Base-by-base conservation (phyloP, 2,113 vertebrate species). In the Amblyornis subalaris region DNA sequence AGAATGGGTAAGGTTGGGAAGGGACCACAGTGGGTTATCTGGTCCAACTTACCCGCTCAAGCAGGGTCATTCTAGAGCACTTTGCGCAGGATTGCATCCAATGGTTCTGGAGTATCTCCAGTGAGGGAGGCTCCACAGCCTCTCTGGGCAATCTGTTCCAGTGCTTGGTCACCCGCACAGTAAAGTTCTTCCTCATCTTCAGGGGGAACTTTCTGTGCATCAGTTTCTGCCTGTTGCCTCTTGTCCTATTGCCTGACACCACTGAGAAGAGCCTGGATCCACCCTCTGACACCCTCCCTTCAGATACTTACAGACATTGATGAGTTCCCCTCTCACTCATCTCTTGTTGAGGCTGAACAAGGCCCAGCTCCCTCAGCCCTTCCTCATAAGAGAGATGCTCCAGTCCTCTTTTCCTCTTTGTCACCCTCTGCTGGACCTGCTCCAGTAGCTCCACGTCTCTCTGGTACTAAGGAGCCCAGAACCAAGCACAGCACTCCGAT, bases 141-240 rank as follows among this genome's bases (percentile, higher is more conserved):
- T 54, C 20, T 31, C 20, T 28, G 13, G n/a, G 29, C 29, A 70
- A n/a, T 1, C 73, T 47, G 40, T 24, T 24, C 10, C 4, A 3
- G n/a, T 25, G 16, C 9, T 1, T 0, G 0, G 10, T 47, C 6
- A 47, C 4, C 28, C 16, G 14, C 25, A 35, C 3, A 55, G 16
- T 21, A 35, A 47, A 60, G 53, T 22, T 48, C 40, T n/a, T 78
- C 55, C n/a, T 24, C 15, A 2, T 5, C 4, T n/a, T 70, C 55
- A 78, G 55, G 19, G 47, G 47, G 23, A 53, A 38, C 19, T 70
- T 38, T 12, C n/a, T 24, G 12, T 20, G 20, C 23, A 53, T 10
- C 28, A 28, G 17, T 20, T n/a, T 29, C 65, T 47, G n/a, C 24
- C 40, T 2, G 2, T 9, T 54, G n/a, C 8, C n/a, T 58, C 71